phyloP scores from a whole-genome alignment of 2,113 vertebrate genomes.

The Eleginops maclovinus region DNA sequence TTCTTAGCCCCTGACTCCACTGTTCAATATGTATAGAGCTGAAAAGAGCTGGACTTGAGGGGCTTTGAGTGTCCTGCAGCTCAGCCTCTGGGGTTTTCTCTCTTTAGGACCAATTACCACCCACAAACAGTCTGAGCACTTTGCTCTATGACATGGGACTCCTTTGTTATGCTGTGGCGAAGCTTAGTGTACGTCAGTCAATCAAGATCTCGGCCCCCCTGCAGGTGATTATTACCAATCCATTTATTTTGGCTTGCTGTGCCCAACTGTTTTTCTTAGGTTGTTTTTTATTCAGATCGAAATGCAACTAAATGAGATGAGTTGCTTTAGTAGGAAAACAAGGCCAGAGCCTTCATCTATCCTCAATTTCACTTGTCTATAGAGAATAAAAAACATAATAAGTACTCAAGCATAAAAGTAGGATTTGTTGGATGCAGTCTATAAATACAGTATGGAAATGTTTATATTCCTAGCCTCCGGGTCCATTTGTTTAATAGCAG shows the following conservation, averaged over 20 bases:
- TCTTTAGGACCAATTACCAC: constrained; percentile 70
- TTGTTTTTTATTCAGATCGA: background rate
- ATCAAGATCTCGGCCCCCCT: constrained; percentile 1
- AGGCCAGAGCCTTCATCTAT: background rate
- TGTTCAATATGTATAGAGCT: constrained; percentile 77
- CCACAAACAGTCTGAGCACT: constrained; percentile 42
- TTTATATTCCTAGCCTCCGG: no score
- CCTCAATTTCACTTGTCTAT: background rate
- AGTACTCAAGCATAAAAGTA: no score
- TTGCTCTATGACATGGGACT: constrained; percentile 27
- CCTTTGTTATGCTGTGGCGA: constrained; percentile 23
- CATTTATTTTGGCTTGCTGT: constrained; percentile 18
- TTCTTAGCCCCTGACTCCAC: constrained; percentile 78
- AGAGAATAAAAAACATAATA: no score
- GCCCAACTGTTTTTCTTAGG: constrained; percentile 10
- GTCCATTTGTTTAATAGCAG: no score
- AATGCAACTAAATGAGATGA: background rate
- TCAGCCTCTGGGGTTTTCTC: constrained; percentile 63
- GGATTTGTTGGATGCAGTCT: no score
- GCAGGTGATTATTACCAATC: constrained; percentile 30
- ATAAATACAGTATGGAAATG: no score
- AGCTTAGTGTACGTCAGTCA: constrained; percentile 15
- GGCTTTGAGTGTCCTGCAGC: constrained; percentile 69
- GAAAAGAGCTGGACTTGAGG: constrained; percentile 72
- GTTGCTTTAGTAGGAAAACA: background rate